Evolutionary conservation across 1,140 invertebrate genomes (phyloP), one percentile per base, ranked within the genome.

Genomic region (Drosophila bipectinata): DNA sequence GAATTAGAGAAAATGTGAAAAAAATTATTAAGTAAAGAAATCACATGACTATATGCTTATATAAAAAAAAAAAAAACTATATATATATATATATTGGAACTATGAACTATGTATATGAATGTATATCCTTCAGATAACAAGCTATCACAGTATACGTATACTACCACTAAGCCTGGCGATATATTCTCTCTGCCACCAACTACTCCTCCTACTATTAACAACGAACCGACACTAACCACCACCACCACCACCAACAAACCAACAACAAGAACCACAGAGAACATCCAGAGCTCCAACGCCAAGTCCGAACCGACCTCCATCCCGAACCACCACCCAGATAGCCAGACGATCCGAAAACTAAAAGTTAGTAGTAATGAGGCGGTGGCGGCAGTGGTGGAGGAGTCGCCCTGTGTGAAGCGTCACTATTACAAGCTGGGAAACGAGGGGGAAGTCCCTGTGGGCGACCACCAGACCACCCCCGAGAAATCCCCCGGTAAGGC

Each of bases 121-220:
- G 77, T 91, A 72, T 72, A 87, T 87, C 82, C 82, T 87, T 87
- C 82, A 87, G 82, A 87, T 87, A 87, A 87, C 82, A 81, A 78
- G 60, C 72, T 75, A 87, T 82, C 82, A 88, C 83, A 88, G 84
- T 88, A 89, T 79, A 89, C 83, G 84, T 88, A 88, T 89, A 82
- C 87, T 88, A 91, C 82, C 74, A 90, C 85, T 90, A 91, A 90
- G 80, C 85, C 81, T 83, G 85, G 69, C 74, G 89, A 83, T 78
- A 85, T 87, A 85, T 91, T 91, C 79, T 91, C 89, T 88, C 81
- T 89, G 79, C 84, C 83, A 83, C 72, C 83, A 72, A 89, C 76
- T 89, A 66, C 83, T 88, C 75, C 83, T 79, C 57, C 89, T 78
- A 91, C 81, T 80, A 90, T 90, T 88, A 87, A 85, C 82, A 85